Conservation (phyloP, 2,888 invertebrate species). For the Brenthis hecate region DNA sequence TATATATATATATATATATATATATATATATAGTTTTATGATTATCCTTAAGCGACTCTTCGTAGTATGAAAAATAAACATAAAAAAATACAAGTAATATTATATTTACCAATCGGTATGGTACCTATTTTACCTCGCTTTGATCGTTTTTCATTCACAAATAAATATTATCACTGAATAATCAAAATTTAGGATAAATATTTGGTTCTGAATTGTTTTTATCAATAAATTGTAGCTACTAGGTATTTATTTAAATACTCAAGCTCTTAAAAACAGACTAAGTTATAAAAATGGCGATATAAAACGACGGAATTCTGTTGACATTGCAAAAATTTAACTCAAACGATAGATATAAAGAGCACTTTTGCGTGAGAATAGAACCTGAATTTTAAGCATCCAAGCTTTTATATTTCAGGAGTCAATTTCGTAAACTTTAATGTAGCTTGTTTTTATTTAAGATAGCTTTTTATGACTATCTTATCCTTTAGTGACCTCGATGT, state of each 20-base stretch:
- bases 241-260: neutral
- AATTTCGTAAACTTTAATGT: constrained; percentile 28
- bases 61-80: too few relatives aligned
- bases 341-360: constrained; percentile 28
- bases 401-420: constrained; percentile 23
- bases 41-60: too few relatives aligned
- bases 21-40: too few relatives aligned
- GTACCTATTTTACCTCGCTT: too few relatives aligned
- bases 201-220: too few relatives aligned
- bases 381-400: constrained; percentile 32
- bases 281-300: constrained; percentile 23
- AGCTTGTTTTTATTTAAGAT: constrained; percentile 26
- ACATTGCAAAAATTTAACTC: constrained; percentile 25
- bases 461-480: neutral
- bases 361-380: constrained; percentile 28
- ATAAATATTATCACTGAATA: too few relatives aligned
- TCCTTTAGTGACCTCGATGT: neutral
- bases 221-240: neutral
- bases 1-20: too few relatives aligned
- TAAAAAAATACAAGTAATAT: too few relatives aligned
- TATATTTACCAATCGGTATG: too few relatives aligned
- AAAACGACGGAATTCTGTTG: constrained; percentile 21
- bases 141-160: too few relatives aligned
- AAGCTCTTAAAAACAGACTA: constrained; percentile 18
- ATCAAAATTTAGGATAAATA: too few relatives aligned